A percentile compares a stretch with the other conserved stretches of the same genome.
Evolutionary conservation across 2,797 vertebrate species (phyloP).

Genomic region (Syngnathus acus): DNA sequence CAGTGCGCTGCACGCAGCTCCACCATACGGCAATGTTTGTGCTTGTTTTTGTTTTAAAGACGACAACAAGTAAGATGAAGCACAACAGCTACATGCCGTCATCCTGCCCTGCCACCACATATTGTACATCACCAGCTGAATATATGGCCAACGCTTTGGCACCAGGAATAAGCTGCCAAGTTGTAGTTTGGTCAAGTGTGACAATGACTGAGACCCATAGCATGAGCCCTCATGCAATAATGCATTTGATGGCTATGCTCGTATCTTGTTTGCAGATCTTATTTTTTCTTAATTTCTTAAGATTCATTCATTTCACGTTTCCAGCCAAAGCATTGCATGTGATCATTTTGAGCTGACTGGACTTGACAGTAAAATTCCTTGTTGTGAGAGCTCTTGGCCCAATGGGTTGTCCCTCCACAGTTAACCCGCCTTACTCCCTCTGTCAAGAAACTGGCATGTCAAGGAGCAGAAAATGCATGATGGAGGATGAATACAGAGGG

Average conservation of each 20-base stretch:
- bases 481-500: constrained; percentile 17
- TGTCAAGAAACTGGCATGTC: constrained; percentile 17
- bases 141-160: neutral
- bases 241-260: too few relatives aligned
- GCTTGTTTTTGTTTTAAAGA: neutral
- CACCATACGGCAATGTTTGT: neutral
- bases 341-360: constrained; percentile 21
- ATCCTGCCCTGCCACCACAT: neutral
- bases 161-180: neutral
- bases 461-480: constrained; percentile 9
- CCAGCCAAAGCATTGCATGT: neutral
- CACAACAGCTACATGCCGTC: neutral
- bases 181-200: too few relatives aligned
- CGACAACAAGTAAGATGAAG: neutral
- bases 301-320: neutral
- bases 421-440: constrained; percentile 10
- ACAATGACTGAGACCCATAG: too few relatives aligned
- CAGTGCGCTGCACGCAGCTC: constrained; percentile 1
- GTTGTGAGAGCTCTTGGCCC: constrained; percentile 10
- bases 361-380: constrained; percentile 18
- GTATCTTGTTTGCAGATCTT: too few relatives aligned
- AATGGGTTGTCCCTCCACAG: constrained; percentile 5
- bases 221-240: too few relatives aligned
- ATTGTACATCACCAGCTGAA: neutral
- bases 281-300: neutral